phyloP scores from a whole-genome alignment of 2,797 vertebrate species.

The Garrulus glandarius region DNA sequence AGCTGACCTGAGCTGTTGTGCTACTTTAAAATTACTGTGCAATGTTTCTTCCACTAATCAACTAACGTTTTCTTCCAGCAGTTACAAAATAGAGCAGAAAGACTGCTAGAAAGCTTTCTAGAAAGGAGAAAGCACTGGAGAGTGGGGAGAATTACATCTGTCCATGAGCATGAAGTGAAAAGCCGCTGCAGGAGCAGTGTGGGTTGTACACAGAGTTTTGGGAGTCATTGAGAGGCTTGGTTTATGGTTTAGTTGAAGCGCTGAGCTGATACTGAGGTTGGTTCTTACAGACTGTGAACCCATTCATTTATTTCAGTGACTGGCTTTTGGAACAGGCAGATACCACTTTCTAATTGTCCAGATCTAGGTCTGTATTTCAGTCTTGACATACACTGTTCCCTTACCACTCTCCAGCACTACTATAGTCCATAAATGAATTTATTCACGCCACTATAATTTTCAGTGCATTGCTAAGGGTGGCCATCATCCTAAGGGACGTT shows the following conservation, averaged over 20 bases:
- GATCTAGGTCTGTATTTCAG: background rate
- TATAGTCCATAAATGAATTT: fast-evolving
- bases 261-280: background rate
- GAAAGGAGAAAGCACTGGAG: background rate
- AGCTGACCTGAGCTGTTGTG: background rate
- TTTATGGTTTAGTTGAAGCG: background rate
- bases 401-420: background rate
- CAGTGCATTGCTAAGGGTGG: background rate
- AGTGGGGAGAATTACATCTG: background rate
- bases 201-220: background rate
- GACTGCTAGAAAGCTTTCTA: background rate
- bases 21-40: background rate
- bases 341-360: background rate
- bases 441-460: background rate
- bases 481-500: background rate
- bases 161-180: fast-evolving
- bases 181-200: background rate
- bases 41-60: background rate
- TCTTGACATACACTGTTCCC: background rate
- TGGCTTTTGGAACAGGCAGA: background rate
- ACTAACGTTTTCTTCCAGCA: background rate
- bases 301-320: background rate
- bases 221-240: background rate
- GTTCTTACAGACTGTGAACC: background rate
- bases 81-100: background rate